A percentile compares a stretch with the other conserved stretches of the same genome.
These are phyloP conservation scores for Coleophora flavipennella DNA, from an alignment of 2,888 invertebrate species.

Conservation along the genomic window DNA sequence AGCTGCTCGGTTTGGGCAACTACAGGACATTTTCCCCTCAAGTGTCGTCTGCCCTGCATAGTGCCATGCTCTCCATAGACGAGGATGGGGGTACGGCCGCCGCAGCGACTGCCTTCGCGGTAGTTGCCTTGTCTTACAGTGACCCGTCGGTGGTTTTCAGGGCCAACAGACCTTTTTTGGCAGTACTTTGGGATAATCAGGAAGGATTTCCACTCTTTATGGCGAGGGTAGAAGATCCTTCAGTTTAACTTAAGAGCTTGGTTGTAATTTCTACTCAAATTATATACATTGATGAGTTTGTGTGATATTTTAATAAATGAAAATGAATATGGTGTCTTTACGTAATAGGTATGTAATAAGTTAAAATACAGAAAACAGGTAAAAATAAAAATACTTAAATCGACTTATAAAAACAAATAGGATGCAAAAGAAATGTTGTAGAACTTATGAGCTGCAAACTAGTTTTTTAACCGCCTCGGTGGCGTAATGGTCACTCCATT, in stretches of 20 bases:
- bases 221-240: slow-evolving; percentile 60
- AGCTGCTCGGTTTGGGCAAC: slow-evolving; percentile 41
- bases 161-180: slow-evolving; percentile 64
- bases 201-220: slow-evolving; percentile 62
- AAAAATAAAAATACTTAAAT: too few relatives aligned
- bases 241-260: slow-evolving; percentile 12
- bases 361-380: too few relatives aligned
- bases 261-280: too few relatives aligned
- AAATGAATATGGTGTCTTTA: too few relatives aligned
- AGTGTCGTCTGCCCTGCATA: slow-evolving; percentile 61
- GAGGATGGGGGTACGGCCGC: slow-evolving; percentile 65
- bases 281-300: too few relatives aligned
- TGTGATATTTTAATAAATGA: too few relatives aligned
- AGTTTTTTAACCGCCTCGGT: too few relatives aligned
- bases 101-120: slow-evolving; percentile 54
- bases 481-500: too few relatives aligned
- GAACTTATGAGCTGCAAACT: too few relatives aligned
- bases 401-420: too few relatives aligned
- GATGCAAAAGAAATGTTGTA: too few relatives aligned
- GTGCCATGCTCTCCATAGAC: slow-evolving; percentile 64
- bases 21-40: slow-evolving; percentile 31
- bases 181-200: slow-evolving; percentile 57
- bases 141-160: slow-evolving; percentile 39
- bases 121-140: slow-evolving; percentile 61
- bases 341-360: too few relatives aligned